Percentiles rank a stretch among this genome's conserved stretches.
Evolutionary conservation across 2,113 vertebrate genomes (phyloP).

Genomic region (Lasiurus borealis): DNA sequence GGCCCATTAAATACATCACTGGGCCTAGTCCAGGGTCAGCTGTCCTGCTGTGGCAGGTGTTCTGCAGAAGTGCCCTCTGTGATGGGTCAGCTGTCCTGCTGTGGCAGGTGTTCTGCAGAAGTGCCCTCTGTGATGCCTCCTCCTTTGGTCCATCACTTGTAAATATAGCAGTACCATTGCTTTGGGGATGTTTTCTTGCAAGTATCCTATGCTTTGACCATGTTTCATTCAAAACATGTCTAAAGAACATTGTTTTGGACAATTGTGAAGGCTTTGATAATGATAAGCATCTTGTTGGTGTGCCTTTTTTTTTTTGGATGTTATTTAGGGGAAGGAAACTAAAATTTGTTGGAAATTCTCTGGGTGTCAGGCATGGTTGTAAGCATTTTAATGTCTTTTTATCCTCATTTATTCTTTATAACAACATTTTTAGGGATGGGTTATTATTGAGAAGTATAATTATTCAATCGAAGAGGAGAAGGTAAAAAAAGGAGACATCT

Average conservation of each 20-base stretch:
- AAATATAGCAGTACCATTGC: neutral
- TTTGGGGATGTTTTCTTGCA: slow-evolving; percentile 28
- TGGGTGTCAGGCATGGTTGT: neutral
- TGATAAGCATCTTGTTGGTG: neutral
- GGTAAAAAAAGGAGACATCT: slow-evolving; percentile 21
- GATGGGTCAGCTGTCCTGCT: neutral
- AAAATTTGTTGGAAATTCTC: neutral
- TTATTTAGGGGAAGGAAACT: slow-evolving; percentile 4
- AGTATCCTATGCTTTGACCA: neutral
- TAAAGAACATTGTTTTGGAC: neutral
- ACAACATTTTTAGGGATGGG: neutral
- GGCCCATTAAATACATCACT: neutral
- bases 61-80: neutral
- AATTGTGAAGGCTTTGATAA: neutral
- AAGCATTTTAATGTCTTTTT: slow-evolving; percentile 27
- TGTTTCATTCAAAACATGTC: neutral
- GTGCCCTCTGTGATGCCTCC: neutral
- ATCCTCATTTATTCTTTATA: slow-evolving; percentile 51
- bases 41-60: neutral
- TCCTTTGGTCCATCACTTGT: neutral
- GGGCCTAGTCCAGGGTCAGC: neutral
- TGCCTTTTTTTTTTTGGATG: neutral
- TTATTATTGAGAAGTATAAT: slow-evolving; percentile 42
- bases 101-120: neutral
- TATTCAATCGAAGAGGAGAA: slow-evolving; percentile 15